Base-by-base conservation (phyloP, 2,888 invertebrate genomes). In the Polydrusus cervinus region DNA sequence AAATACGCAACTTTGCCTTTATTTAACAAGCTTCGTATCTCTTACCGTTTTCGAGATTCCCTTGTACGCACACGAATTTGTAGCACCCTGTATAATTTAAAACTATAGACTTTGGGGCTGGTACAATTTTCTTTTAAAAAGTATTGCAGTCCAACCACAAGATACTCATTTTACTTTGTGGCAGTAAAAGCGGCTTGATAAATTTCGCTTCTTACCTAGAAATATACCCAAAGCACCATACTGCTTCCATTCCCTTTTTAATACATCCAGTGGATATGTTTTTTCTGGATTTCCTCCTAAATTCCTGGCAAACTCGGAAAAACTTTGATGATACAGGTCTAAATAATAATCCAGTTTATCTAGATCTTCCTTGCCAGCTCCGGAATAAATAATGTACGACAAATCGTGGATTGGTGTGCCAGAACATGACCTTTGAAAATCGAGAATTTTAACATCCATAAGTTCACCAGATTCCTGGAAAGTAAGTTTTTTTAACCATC, bases 301-400 rank as follows among this genome's bases (percentile, higher is more conserved):
- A 55, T 78, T 70, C 71, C 51, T 25, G 0, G 83, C 65, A 57
- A 62, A 72, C 1, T 72, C 73, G 0, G 79, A 78, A 9, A 85
- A 69, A 2, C 80, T 80, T 30, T 82, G 62, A 71, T 84, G 69
- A 76, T 85, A 85, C 20, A 79, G 67, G 14, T 78, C 65, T 6
- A 85, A 51, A 8, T 83, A 68, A n/a, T 80, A 61, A 13, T 84
- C 80, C 18, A 79, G 80, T 30, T 82, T 71, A 64, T 80, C 69
- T 3, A 83, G 74, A 40, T 80, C 75, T 43, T 82, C 79, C 25
- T 79, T 79, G 2, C 77, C 75, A 45, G 80, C 79, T 43, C 81
- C 80, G 13, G 81, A 80, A 49, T 82, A 83, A 38, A 85, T 71
- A 66, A 81, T 65, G 65, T 85, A 84, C 0, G 80, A 65, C 51